Base-by-base conservation (phyloP, 2,113 vertebrate species). In the Catagonus wagneri region DNA sequence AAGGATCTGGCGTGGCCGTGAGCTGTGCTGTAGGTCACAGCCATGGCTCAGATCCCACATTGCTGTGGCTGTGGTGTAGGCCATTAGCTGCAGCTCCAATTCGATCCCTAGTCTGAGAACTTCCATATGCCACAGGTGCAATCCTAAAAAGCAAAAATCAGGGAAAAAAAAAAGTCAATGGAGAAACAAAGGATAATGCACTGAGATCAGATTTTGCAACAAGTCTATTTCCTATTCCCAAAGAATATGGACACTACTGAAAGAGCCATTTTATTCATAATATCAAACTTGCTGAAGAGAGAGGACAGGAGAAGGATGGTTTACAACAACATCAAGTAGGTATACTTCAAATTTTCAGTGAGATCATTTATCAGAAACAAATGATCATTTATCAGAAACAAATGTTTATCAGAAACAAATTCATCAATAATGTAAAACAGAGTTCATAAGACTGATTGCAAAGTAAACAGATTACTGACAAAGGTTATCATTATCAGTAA, bases 391-490 rank as follows among this genome's bases (percentile, higher is more conserved):
- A 84, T 72, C 78, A 39, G 44, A n/a, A n/a, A n/a, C n/a, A n/a
- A n/a, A n/a, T n/a, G n/a, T 69, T 88, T 89, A 84, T 72, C 78
- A 39, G 44, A 94, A 90, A 91, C 39, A 88, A 94, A 76, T 32
- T 86, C 39, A 74, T n/a, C 60, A 93, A 39, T 50, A 69, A 65
- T 44, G 12, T n/a, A 87, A 83, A 92, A 83, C 16, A 93, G 25
- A 19, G 79, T 72, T 84, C 23, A 13, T 69, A 83, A 78, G 76
- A 87, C 20, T 32, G 12, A 50, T 74, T 80, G 25, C 16, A 93
- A 68, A 25, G 90, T 34, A 68, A 92, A 74, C 25, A 89, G 65
- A 79, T 79, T 86, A 83, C 34, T 88, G 9, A 61, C 60, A 61
- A 88, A 87, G 85, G 74, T 44, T 44, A 34, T 65, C 32, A 71